Base-by-base conservation (phyloP, 1,140 invertebrate species). In the Magallana angulata region DNA sequence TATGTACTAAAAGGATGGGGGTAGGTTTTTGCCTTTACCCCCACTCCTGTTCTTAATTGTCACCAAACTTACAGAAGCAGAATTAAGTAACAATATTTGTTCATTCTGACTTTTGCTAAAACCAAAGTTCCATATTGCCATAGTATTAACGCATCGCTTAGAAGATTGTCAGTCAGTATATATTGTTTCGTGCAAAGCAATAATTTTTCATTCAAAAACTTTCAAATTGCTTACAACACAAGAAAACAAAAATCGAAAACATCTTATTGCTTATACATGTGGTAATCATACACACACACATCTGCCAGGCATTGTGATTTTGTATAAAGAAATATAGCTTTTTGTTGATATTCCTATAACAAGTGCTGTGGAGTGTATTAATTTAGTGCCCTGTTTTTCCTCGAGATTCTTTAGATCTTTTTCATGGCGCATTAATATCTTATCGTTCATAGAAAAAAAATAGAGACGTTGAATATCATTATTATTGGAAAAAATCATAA, bases 251-350 rank as follows among this genome's bases (percentile, higher is more conserved):
- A 48, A 48, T 48, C 36, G 68, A 4, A 30, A 30, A 12, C 36
- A 24, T n/a, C n/a, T 62, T 62, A 62, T 62, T 62, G 60, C 68
- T 76, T 76, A 48, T 48, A 76, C 68, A 76, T 76, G 68, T 76
- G 68, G 68, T 76, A 76, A 76, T 24, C 12, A 30, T 76, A 76
- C 68, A 8, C 1, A 8, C 1, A 76, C 9, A 76, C 68, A 76
- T 76, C 68, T 76, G 68, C 18, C 11, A 12, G 36, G 24, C 30
- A 30, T 76, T 76, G 68, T 76, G 36, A 76, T 76, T 76, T 76
- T 76, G 68, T 76, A 76, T 76, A 76, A 76, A 76, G 68, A 76
- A 76, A 76, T 76, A 76, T 76, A 76, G 68, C 24, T 76, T 76
- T 76, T 48, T 76, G 68, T 76, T 76, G 68, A 76, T 76, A 24